Evolutionary conservation across 2,797 vertebrate genomes (phyloP), one percentile per base, ranked within the genome.

Genomic region (Falco rusticolus): DNA sequence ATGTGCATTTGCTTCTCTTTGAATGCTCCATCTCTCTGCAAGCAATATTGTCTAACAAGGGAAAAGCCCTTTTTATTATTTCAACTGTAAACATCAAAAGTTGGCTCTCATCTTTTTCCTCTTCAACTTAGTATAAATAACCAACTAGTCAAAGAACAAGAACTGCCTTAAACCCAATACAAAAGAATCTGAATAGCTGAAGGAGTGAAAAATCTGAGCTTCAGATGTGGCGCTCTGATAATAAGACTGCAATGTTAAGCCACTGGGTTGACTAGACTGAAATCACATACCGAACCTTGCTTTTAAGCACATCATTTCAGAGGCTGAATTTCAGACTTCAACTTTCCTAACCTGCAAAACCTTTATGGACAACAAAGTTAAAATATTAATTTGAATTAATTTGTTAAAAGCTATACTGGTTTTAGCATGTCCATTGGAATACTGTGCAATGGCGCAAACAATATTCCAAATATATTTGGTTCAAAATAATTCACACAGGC

Each of bases 51-150:
- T 89, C 56, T 84, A 85, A 89, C 64, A 87, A 90, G 63, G 64
- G 66, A 89, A 92, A 95, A 89, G 15, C 25, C 69, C 75, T 78
- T 96, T 94, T 86, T 93, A 87, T 75, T 93, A 94, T 92, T 96
- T 97, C 47, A 83, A 69, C 78, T 81, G 47, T 91, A 89, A 96
- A 85, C 65, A 91, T 95, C 94, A 97, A 96, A 96, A 93, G 84
- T n/a, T 90, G 57, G 7, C 60, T 96, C 66, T 97, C 78, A 94
- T 96, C 93, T 96, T 96, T 82, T 92, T 72, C 75, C 71, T 79
- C 81, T 94, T 95, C 50, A 85, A 59, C 64, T 93, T 93, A 91
- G 81, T 87, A 92, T 70, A 96, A 96, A 97, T 93, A 94, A 95
- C 85, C 57, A 93, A 82, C 81, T 94, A 91, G 90, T 83, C 84